Evolutionary conservation across 1,140 invertebrate genomes (phyloP), one percentile per base, ranked within the genome.

Genomic region (Aphelenchoides avenae): DNA sequence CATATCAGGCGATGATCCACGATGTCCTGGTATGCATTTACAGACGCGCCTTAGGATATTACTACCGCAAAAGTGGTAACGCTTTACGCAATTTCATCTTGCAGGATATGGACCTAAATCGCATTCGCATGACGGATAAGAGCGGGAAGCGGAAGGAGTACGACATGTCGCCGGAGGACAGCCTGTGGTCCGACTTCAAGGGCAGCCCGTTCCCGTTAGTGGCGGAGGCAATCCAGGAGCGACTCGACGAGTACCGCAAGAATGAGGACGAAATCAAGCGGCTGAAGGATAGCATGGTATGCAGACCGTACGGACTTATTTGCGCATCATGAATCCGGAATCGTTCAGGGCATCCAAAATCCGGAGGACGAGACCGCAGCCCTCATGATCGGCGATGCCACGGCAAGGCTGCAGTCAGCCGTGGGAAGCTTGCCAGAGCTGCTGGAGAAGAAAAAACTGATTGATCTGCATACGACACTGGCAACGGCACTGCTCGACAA

Each of bases 401-500:
- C 93, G 0, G 88, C 90, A 7, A 86, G 87, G 64, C 82, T 99
- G 13, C 95, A 91, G 4, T 89, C 85, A 61, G 92, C 94, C 5
- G 60, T 70, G 33, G 81, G 81, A 78, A 92, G 89, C 4, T 81
- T 98, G 61, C 94, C 94, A 13, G 90, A 97, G 77, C 81, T 98
- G 3, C 83, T 98, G 70, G 92, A 98, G 80, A 93, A 89, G 81
- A 99, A 99, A 78, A 81, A 90, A 42, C 82, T 97, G 5, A 93
- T 99, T 66, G 93, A 98, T 77, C 91, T 95, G 86, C 95, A 99
- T 77, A 98, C 91, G 9, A 94, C 90, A 57, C 87, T 98, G 66
- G 94, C 94, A 6, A 97, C 92, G 64, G 64, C 61, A 36, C 29
- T 77, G n/a, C 61, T 76, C 24, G 61, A 76, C 20, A 47, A 57